phyloP scores from a whole-genome alignment of 2,888 invertebrate species.

The Campoplex capitator region DNA sequence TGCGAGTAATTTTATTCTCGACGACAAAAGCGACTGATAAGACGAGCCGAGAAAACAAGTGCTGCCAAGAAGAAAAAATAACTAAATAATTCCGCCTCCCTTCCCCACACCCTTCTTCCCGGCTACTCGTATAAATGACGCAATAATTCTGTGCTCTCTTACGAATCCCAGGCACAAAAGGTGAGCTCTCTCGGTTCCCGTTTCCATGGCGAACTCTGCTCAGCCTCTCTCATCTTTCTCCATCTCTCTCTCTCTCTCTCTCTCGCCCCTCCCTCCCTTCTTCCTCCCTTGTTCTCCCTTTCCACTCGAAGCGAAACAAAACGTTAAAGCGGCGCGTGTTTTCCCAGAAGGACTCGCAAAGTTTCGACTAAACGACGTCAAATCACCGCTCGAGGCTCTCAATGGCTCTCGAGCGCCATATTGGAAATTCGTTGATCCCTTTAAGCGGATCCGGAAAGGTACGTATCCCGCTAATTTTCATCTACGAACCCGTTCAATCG shows the following conservation, averaged over 20 bases:
- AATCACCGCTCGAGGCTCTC: conserved; percentile 11
- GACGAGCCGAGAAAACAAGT: neutral
- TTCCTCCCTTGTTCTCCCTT: neutral
- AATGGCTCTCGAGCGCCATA: neutral
- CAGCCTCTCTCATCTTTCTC: neutral
- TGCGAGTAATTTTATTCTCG: neutral
- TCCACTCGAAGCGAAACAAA: neutral
- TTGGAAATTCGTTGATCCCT: neutral
- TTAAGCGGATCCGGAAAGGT: neutral
- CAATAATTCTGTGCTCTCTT: conserved; percentile 16
- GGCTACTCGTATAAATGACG: conserved; percentile 38
- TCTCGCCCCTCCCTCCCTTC: neutral
- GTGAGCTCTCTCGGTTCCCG: conserved; percentile 12
- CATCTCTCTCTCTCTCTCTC: neutral
- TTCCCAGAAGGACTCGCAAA: conserved; percentile 58
- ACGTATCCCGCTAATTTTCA: neutral
- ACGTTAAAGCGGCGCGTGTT: conserved; percentile 39
- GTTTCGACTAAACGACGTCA: conserved; percentile 27
- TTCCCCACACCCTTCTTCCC: neutral
- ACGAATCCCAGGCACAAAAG: conserved; percentile 23
- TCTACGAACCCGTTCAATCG: neutral
- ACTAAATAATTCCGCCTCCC: neutral
- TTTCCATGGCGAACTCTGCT: conserved; percentile 12
- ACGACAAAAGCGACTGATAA: neutral
- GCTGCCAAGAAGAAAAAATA: neutral